phyloP scores from a whole-genome alignment of 2,888 invertebrate species.

The Eupithecia subumbrata region DNA sequence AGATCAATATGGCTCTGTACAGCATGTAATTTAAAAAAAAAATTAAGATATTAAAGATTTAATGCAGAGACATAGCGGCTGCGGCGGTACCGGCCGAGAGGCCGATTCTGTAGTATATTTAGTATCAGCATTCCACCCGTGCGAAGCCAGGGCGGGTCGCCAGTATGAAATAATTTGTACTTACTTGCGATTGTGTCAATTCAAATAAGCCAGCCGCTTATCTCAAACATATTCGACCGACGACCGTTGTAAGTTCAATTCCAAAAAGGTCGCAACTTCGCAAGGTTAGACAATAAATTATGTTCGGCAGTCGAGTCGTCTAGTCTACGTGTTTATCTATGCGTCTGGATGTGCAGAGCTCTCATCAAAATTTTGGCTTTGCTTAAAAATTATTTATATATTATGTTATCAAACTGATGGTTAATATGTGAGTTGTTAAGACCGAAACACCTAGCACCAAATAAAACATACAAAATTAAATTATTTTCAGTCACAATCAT shows the following conservation, averaged over 20 bases:
- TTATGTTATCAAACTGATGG: background rate
- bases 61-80: no score
- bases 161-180: background rate
- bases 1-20: no score
- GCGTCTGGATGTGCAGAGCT: conserved; percentile 44
- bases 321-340: conserved; percentile 51
- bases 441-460: background rate
- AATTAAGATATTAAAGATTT: no score
- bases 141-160: no score
- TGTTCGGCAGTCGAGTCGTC: conserved; percentile 38
- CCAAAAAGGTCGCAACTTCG: conserved; percentile 40
- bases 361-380: background rate
- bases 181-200: background rate
- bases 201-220: conserved; percentile 2
- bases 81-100: no score
- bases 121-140: no score
- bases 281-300: conserved; percentile 47
- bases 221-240: conserved; percentile 19
- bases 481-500: background rate
- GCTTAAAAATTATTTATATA: background rate
- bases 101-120: no score
- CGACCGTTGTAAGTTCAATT: conserved; percentile 31
- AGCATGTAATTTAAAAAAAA: no score
- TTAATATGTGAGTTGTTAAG: background rate
- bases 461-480: background rate